A percentile compares a stretch with the other conserved stretches of the same genome.
phyloP scores from a whole-genome alignment of 1,140 invertebrate genomes.

The Drosophila prosaltans region DNA sequence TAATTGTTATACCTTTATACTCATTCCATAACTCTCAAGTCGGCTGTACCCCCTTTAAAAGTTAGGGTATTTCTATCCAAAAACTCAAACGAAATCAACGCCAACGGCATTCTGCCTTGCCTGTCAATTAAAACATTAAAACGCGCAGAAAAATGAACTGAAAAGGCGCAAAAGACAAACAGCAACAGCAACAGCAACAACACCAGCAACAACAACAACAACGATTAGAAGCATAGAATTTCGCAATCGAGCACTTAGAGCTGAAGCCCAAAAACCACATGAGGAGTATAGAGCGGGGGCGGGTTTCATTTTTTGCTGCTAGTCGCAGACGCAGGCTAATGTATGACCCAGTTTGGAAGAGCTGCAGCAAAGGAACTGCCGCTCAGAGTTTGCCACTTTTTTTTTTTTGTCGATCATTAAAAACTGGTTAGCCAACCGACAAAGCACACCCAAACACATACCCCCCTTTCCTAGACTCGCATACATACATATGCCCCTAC shows the following conservation, averaged over 20 bases:
- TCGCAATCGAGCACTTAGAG: slow-evolving; percentile 78
- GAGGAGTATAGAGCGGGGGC: slow-evolving; percentile 16
- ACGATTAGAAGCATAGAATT: slow-evolving; percentile 80
- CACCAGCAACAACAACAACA: slow-evolving; percentile 23
- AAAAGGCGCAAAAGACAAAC: slow-evolving; percentile 39
- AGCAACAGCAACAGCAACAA: slow-evolving; percentile 40
- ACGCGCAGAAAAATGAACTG: slow-evolving; percentile 62
- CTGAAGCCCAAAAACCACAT: slow-evolving; percentile 6
- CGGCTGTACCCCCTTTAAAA: too few species aligned
- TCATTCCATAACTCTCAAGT: too few species aligned
- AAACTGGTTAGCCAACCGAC: slow-evolving; percentile 66
- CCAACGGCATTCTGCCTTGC: slow-evolving; percentile 47
- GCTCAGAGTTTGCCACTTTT: slow-evolving; percentile 13
- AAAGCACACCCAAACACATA: slow-evolving; percentile 36
- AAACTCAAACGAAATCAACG: slow-evolving; percentile 61
- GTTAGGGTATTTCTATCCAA: slow-evolving; percentile 29
- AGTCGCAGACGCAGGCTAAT: slow-evolving; percentile 32
- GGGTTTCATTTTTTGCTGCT: neutral
- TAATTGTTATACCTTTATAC: too few species aligned
- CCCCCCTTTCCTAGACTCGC: slow-evolving; percentile 11
- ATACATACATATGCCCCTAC: slow-evolving; percentile 10
- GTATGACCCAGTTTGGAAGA: slow-evolving; percentile 73
- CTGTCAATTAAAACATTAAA: slow-evolving; percentile 81
- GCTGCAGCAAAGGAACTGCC: slow-evolving; percentile 60
- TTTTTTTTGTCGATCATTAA: slow-evolving; percentile 73